These are phyloP conservation scores for Dolichomitus sp. DNA, from an alignment of 2,888 invertebrate genomes.

Conservation along the genomic window DNA sequence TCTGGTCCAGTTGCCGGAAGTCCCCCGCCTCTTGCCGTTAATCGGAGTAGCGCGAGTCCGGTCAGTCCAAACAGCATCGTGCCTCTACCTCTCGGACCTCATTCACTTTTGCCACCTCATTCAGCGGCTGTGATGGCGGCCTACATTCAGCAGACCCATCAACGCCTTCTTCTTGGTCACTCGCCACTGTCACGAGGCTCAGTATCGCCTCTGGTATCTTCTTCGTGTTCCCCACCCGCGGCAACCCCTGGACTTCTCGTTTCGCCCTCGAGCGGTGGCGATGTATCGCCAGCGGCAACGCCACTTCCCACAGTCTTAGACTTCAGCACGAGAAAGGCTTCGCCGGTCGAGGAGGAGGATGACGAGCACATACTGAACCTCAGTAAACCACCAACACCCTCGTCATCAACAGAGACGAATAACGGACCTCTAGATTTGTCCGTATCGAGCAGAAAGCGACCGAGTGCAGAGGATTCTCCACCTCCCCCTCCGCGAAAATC, in stretches of 20 bases:
- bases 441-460: constrained; percentile 91
- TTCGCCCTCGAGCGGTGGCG: constrained; percentile 88
- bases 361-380: constrained; percentile 91
- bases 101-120: constrained; percentile 91
- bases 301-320: constrained; percentile 90
- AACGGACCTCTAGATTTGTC: constrained; percentile 94
- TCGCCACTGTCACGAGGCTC: constrained; percentile 88
- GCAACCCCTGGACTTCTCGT: constrained; percentile 87
- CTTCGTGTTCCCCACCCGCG: constrained; percentile 90
- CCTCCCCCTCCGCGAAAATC: constrained; percentile 89
- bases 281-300: constrained; percentile 82
- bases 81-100: constrained; percentile 90
- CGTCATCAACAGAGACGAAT: constrained; percentile 87
- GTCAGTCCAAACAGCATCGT: constrained; percentile 91
- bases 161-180: constrained; percentile 91
- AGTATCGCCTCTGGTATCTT: constrained; percentile 90
- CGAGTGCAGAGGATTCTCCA: constrained; percentile 89
- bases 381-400: constrained; percentile 89
- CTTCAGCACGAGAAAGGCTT: constrained; percentile 92
- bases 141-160: constrained; percentile 91
- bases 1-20: constrained; percentile 91
- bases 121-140: constrained; percentile 93
- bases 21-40: constrained; percentile 88
- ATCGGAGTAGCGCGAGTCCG: constrained; percentile 87
- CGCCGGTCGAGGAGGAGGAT: constrained; percentile 87